These are phyloP conservation scores for Orthonychiurus folsomi DNA, from an alignment of 2,888 invertebrate species.

Conservation along the genomic window DNA sequence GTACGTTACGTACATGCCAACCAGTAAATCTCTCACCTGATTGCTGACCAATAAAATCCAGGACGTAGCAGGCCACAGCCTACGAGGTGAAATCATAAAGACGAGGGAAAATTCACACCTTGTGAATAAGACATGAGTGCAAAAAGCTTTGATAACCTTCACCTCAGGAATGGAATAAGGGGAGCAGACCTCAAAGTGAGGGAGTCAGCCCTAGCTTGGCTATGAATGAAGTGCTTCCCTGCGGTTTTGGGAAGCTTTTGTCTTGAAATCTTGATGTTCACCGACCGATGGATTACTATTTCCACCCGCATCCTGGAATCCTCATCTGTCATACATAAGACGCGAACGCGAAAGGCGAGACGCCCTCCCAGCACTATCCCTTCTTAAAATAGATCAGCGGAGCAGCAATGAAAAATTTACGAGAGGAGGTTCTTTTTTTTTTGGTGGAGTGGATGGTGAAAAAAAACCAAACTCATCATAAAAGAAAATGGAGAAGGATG, in stretches of 20 bases:
- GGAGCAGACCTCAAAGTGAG: neutral
- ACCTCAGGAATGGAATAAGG: too few species aligned
- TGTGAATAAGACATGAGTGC: neutral
- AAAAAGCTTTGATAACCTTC: too few species aligned
- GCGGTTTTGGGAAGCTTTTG: neutral
- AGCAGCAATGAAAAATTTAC: constrained; percentile 9
- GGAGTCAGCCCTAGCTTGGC: neutral
- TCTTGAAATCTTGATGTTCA: neutral
- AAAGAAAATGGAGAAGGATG: neutral
- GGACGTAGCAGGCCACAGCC: neutral
- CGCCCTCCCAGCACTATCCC: neutral
- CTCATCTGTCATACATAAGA: neutral
- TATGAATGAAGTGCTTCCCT: neutral
- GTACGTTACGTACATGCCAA: too few species aligned
- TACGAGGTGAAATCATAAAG: neutral
- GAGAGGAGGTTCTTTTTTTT: neutral
- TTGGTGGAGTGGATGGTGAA: neutral
- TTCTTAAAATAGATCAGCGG: constrained; percentile 4
- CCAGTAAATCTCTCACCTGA: neutral
- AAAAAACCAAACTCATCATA: constrained; percentile 9
- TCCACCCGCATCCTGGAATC: neutral
- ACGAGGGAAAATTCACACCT: neutral
- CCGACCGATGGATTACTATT: too few species aligned
- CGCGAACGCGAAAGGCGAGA: neutral
- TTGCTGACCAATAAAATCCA: neutral